Conservation (phyloP, 2,113 vertebrate genomes). For the Scalopus aquaticus region DNA sequence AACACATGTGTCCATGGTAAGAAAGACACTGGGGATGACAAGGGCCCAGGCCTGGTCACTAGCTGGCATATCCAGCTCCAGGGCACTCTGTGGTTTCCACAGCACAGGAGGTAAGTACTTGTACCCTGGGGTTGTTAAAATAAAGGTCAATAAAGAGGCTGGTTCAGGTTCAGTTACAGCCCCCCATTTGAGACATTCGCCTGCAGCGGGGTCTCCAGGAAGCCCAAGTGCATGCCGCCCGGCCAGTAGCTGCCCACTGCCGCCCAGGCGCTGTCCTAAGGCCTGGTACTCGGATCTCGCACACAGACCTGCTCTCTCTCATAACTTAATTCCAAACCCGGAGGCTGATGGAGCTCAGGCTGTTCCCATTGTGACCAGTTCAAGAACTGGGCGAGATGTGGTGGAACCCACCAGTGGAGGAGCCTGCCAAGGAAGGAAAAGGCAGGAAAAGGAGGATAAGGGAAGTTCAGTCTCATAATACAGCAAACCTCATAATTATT, state of each 20-base stretch:
- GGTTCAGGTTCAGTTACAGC: too few species aligned
- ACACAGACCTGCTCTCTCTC: too few species aligned
- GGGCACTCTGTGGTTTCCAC: background rate
- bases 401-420: background rate
- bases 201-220: background rate
- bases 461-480: background rate
- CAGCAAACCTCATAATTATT: background rate
- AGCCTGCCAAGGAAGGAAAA: background rate
- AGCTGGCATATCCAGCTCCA: background rate
- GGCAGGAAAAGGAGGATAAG: background rate
- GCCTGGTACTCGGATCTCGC: too few species aligned
- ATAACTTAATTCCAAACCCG: background rate
- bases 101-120: background rate
- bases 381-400: background rate
- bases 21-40: too few species aligned
- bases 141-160: background rate
- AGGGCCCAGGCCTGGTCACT: background rate
- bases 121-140: background rate
- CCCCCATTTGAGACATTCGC: background rate
- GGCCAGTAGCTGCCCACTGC: accelerated
- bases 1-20: background rate
- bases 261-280: background rate
- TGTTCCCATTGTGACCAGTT: background rate
- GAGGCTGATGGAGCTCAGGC: background rate
- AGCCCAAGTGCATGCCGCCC: background rate